These are phyloP conservation scores for Ormyrus pomaceus DNA, from an alignment of 2,888 invertebrate genomes.

Conservation along the genomic window DNA sequence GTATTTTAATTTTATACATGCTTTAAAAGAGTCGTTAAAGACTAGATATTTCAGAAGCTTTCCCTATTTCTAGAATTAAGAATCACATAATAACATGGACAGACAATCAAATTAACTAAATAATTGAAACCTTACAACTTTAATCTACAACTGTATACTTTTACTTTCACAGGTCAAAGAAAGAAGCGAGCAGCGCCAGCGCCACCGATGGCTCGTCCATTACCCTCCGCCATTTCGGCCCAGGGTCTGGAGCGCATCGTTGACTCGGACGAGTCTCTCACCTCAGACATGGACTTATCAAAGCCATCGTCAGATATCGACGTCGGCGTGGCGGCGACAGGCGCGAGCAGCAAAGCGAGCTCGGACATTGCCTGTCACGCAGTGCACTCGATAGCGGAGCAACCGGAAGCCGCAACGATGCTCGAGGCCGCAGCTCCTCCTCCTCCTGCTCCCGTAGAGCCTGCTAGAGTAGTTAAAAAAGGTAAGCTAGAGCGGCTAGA, in stretches of 20 bases:
- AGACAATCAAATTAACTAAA: too few species aligned
- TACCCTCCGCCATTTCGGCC: slow-evolving; percentile 69
- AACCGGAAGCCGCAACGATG: slow-evolving; percentile 16
- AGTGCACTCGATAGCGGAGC: not conserved
- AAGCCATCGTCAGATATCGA: slow-evolving; percentile 72
- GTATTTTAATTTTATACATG: too few species aligned
- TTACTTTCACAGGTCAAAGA: slow-evolving; percentile 74
- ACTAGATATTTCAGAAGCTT: too few species aligned
- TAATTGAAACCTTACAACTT: too few species aligned
- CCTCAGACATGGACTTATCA: slow-evolving; percentile 71
- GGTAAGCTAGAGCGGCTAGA: slow-evolving; percentile 71
- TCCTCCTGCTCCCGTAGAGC: slow-evolving; percentile 59
- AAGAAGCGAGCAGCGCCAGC: slow-evolving; percentile 80
- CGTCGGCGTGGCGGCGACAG: slow-evolving; percentile 63
- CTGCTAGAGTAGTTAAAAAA: slow-evolving; percentile 70
- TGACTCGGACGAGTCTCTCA: slow-evolving; percentile 72
- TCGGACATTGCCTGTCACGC: slow-evolving; percentile 63
- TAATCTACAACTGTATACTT: too few species aligned
- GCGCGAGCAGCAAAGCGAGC: slow-evolving; percentile 63
- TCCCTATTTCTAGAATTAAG: too few species aligned
- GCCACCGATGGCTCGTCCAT: slow-evolving; percentile 69
- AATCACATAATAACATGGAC: too few species aligned
- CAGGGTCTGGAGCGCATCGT: slow-evolving; percentile 72
- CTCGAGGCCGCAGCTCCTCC: slow-evolving; percentile 14
- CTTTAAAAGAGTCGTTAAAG: too few species aligned